Evolutionary conservation across 2,113 vertebrate species (phyloP).

Genomic region (Caranx melampygus): DNA sequence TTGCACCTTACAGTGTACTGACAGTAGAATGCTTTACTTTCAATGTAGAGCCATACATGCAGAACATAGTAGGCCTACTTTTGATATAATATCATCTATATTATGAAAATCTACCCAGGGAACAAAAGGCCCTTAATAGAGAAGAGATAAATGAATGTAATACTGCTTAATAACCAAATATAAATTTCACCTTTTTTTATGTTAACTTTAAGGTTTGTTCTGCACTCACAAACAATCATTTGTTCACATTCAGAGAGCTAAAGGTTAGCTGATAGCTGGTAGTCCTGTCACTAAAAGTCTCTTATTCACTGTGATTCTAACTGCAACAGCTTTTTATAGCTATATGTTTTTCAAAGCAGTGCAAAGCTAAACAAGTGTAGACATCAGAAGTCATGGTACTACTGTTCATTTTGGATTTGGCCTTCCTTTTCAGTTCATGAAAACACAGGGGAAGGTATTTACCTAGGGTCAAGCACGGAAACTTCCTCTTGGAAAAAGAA

Average conservation of each 20-base stretch:
- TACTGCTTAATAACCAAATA: not conserved
- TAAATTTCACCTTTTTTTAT: not conserved
- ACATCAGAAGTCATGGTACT: not conserved
- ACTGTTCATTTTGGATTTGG: not conserved
- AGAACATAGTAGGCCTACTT: no score
- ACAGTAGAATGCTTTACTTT: no score
- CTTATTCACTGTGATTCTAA: slow-evolving; percentile 49
- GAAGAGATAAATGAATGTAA: not conserved
- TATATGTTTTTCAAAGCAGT: not conserved
- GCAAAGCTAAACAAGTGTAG: slow-evolving; percentile 1
- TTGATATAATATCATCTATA: no score
- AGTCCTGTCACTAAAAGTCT: slow-evolving; percentile 70
- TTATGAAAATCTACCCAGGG: no score
- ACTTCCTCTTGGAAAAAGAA: slow-evolving; percentile 18
- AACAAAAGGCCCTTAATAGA: no score
- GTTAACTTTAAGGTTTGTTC: not conserved
- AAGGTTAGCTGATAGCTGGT: no score
- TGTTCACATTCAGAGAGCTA: not conserved
- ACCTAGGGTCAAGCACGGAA: slow-evolving; percentile 1
- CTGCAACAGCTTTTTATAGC: not conserved
- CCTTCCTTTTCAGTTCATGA: not conserved
- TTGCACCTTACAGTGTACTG: not conserved
- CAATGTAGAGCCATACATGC: no score
- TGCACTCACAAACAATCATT: not conserved
- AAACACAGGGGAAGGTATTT: slow-evolving; percentile 1